Evolutionary conservation across 2,113 vertebrate species (phyloP).

Genomic region (Corythaixoides concolor): DNA sequence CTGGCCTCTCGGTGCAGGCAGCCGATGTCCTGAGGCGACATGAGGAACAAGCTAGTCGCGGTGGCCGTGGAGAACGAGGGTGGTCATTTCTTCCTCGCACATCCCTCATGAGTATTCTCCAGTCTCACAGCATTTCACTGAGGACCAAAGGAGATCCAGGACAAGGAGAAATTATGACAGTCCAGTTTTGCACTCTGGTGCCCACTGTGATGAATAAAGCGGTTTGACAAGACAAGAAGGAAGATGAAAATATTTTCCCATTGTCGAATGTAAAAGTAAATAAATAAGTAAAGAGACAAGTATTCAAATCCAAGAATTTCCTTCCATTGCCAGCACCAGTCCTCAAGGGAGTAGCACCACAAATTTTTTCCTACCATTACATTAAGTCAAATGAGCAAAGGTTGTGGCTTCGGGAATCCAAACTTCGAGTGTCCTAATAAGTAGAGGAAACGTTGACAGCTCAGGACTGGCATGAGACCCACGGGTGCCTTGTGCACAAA

Average conservation of each 20-base stretch:
- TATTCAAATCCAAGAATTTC: slow-evolving; percentile 59
- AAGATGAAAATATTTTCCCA: slow-evolving; percentile 42
- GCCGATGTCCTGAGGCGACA: rapidly evolving
- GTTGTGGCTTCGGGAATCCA: neutral
- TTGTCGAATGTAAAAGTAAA: slow-evolving; percentile 42
- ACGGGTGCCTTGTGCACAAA: neutral
- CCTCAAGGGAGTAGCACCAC: slow-evolving; percentile 43
- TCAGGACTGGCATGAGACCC: neutral
- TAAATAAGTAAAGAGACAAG: slow-evolving; percentile 61
- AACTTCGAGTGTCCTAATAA: neutral
- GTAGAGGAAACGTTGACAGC: neutral
- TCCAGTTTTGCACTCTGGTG: neutral
- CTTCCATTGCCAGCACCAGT: slow-evolving; percentile 48
- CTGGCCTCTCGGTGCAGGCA: rapidly evolving
- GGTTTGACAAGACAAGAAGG: slow-evolving; percentile 21
- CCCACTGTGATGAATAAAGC: neutral
- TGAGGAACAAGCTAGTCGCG: neutral
- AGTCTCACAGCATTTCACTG: neutral
- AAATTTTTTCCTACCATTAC: slow-evolving; percentile 19
- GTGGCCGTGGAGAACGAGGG: neutral
- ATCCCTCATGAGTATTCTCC: neutral
- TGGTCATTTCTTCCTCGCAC: neutral
- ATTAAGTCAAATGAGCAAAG: slow-evolving; percentile 20
- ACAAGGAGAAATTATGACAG: neutral
- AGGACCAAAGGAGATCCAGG: neutral